Evolutionary conservation across 1,140 invertebrate species (phyloP).

Genomic region (Acromyrmex heyeri): DNA sequence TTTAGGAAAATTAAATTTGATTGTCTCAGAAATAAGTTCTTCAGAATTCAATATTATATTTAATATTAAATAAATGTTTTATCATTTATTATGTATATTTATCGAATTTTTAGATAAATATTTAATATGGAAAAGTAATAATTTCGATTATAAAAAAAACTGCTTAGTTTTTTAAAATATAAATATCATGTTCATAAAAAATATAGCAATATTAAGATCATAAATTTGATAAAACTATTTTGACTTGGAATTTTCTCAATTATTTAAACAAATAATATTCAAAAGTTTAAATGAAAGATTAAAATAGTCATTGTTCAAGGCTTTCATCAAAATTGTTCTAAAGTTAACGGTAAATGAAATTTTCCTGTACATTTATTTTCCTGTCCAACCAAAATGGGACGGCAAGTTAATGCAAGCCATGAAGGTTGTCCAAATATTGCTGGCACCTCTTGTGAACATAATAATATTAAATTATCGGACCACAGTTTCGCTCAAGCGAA

Average conservation of each 20-base stretch:
- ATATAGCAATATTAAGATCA: not conserved
- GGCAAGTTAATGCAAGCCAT: not conserved
- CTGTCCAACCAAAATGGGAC: not conserved
- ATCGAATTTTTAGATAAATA: not conserved
- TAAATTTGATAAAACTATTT: not conserved
- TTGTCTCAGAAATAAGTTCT: not conserved
- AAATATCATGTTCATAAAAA: not conserved
- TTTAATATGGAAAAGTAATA: not conserved
- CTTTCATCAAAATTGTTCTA: not conserved
- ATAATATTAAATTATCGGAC: slow-evolving; percentile 31
- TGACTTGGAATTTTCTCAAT: not conserved
- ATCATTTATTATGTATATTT: not conserved
- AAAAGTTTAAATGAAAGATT: not conserved
- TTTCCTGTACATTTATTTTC: slow-evolving; percentile 9
- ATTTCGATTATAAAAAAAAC: not conserved
- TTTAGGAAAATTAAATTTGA: not conserved
- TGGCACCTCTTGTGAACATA: not conserved
- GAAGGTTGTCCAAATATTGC: slow-evolving; percentile 27
- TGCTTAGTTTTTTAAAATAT: not conserved
- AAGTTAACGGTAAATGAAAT: not conserved
- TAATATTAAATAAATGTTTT: not conserved
- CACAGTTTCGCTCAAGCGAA: not conserved
- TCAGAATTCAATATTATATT: not conserved
- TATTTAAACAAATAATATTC: not conserved
- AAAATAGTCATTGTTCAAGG: not conserved